Evolutionary conservation across 2,113 vertebrate genomes (phyloP).

Genomic region (Lophochroa leadbeateri): DNA sequence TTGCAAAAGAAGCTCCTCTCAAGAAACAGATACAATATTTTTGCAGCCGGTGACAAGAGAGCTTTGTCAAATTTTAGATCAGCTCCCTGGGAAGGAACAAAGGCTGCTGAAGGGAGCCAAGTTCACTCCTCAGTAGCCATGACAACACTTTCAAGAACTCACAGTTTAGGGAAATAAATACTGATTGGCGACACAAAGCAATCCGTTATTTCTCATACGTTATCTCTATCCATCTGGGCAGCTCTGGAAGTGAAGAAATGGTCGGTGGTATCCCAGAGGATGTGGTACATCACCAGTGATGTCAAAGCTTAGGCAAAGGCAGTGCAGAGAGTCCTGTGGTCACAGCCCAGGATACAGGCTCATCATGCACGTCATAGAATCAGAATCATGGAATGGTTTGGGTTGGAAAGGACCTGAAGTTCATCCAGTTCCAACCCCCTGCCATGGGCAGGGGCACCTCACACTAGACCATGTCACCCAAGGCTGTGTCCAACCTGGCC

Average conservation of each 20-base stretch:
- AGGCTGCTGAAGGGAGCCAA: conserved; percentile 44
- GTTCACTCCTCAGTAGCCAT: conserved; percentile 67
- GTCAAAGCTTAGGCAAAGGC: not conserved
- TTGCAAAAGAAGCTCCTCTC: not conserved
- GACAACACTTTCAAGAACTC: conserved; percentile 59
- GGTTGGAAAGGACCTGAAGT: not conserved
- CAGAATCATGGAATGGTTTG: not conserved
- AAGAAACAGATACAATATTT: not conserved
- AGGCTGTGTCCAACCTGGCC: not conserved
- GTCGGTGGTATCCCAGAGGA: not conserved
- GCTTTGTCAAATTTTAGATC: conserved; percentile 29
- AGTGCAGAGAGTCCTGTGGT: not conserved
- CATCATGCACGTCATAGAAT: not conserved
- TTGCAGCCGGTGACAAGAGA: not conserved
- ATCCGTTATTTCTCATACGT: not conserved
- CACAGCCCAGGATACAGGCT: not conserved
- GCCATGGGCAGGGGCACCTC: not conserved
- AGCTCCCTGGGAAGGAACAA: conserved; percentile 37
- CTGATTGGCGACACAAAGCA: not conserved
- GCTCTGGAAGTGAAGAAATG: not conserved
- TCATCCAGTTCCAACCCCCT: not conserved
- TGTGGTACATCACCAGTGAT: not conserved
- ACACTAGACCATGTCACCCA: not conserved
- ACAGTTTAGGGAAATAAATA: conserved; percentile 31
- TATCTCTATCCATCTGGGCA: not conserved